Evolutionary conservation across 23 tunicate species (phyloP).

Genomic region (Halocynthia aurantium): DNA sequence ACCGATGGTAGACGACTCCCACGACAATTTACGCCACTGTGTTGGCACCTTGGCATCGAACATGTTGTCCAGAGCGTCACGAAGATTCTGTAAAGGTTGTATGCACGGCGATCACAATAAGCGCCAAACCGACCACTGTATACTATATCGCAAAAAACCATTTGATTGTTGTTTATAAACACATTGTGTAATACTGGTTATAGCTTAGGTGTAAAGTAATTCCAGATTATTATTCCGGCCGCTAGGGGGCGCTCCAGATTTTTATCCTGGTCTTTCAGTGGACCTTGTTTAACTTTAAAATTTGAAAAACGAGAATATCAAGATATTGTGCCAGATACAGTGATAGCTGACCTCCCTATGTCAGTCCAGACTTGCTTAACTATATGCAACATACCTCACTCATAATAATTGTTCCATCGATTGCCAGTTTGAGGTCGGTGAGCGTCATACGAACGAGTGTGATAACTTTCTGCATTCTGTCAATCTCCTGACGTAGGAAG

Average conservation of each 20-base stretch:
- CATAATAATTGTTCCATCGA: constrained; percentile 99
- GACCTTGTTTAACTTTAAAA: not conserved
- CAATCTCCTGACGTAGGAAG: constrained; percentile 92
- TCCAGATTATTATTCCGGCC: no score
- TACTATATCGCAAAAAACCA: no score
- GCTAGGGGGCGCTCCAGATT: no score
- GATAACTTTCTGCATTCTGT: constrained; percentile 95
- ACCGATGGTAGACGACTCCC: constrained; percentile 98
- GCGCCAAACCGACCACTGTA: no score
- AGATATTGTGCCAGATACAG: not conserved
- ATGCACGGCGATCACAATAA: no score
- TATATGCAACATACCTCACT: constrained; percentile 50
- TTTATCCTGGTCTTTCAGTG: not conserved
- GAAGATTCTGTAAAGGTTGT: constrained; percentile 39
- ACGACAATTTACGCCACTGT: constrained; percentile 85
- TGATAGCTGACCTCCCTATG: not conserved
- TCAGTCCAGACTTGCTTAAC: not conserved
- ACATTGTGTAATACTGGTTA: not conserved
- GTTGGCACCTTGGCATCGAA: constrained; percentile 98
- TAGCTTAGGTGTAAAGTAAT: not conserved
- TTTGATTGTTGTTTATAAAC: not conserved
- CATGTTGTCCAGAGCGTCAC: constrained; percentile 92
- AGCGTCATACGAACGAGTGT: constrained; percentile 77
- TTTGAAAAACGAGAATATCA: not conserved
- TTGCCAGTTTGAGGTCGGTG: constrained; percentile 93